Conservation (phyloP, 2,797 vertebrate species). For the Pangasius sanitwongsei region DNA sequence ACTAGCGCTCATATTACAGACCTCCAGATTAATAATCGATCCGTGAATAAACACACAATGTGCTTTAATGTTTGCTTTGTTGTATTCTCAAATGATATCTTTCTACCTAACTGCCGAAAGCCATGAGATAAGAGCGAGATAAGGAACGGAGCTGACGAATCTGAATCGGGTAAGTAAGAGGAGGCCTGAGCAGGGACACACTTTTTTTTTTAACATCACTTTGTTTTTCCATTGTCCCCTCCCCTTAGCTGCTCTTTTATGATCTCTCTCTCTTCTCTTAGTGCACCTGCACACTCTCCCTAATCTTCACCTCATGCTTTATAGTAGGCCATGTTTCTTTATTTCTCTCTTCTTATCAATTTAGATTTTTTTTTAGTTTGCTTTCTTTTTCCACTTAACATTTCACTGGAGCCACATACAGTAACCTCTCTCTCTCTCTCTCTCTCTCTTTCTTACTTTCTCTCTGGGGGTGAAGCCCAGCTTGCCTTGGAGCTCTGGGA, state of each 20-base stretch:
- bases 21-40: slow-evolving; percentile 16
- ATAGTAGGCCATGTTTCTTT: neutral
- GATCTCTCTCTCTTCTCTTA: neutral
- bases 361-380: neutral
- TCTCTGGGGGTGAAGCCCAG: neutral
- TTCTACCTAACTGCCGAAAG: neutral
- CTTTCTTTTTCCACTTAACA: neutral
- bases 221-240: neutral
- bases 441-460: neutral
- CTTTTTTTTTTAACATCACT: neutral
- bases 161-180: slow-evolving; percentile 38
- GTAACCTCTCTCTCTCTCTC: neutral
- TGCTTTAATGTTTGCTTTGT: slow-evolving; percentile 17
- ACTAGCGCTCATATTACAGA: neutral
- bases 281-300: neutral
- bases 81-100: neutral
- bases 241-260: neutral
- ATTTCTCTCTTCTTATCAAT: neutral
- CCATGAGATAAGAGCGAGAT: neutral
- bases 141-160: slow-evolving; percentile 35
- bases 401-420: neutral
- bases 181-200: neutral
- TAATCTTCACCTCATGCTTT: neutral
- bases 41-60: slow-evolving; percentile 1
- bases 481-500: slow-evolving; percentile 10